A percentile compares a stretch with the other conserved stretches of the same genome.
phyloP scores from a whole-genome alignment of 2,113 vertebrate genomes.

The Genyomyrus donnyi region DNA sequence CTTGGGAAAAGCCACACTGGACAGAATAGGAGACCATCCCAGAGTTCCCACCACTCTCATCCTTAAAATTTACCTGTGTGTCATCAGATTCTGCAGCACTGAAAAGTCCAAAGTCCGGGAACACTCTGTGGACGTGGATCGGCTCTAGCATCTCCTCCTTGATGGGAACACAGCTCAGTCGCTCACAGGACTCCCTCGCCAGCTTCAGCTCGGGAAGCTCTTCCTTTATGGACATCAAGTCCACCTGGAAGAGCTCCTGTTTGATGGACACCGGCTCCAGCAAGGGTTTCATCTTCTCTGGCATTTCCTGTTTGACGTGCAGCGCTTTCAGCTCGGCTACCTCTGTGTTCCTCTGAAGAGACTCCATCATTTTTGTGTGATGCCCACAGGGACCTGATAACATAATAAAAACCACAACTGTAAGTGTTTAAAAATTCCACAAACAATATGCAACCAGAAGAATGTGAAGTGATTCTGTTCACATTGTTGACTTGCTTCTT shows the following conservation, averaged over 20 bases:
- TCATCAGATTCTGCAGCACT: not conserved
- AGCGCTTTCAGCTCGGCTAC: not conserved
- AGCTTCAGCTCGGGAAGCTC: not conserved
- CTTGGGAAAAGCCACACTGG: not conserved
- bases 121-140: conserved; percentile 9
- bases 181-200: not conserved
- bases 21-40: not conserved
- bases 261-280: conserved; percentile 1
- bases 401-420: not conserved
- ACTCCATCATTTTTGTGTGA: not conserved
- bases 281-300: not conserved
- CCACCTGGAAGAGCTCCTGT: conserved; percentile 13
- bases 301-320: conserved; percentile 9
- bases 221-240: conserved; percentile 13
- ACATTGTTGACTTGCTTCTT: not conserved
- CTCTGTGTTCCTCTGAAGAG: not conserved
- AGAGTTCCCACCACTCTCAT: not conserved
- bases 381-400: not conserved
- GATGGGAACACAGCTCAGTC: conserved; percentile 2
- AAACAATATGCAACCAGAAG: not conserved
- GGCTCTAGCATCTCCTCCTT: conserved; percentile 11
- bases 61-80: not conserved
- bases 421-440: not conserved
- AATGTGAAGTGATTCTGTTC: not conserved
- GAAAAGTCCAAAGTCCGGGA: conserved; percentile 6